These are phyloP conservation scores for Xiphophorus couchianus DNA, from an alignment of 2,113 vertebrate species.

Conservation along the genomic window DNA sequence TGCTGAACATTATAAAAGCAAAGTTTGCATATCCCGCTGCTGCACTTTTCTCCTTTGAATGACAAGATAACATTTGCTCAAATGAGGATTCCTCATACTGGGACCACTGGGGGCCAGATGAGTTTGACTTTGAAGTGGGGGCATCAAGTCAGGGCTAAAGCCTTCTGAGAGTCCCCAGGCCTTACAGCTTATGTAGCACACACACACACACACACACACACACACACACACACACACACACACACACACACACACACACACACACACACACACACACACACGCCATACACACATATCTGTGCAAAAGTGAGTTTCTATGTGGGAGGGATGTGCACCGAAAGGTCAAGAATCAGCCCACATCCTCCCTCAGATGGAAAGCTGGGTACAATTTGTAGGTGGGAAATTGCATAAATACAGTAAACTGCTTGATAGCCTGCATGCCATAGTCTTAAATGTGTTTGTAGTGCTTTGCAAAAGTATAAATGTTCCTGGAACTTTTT, in stretches of 20 bases:
- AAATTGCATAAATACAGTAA: slow-evolving; percentile 52
- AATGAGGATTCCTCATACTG: slow-evolving; percentile 16
- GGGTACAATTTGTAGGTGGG: slow-evolving; percentile 58
- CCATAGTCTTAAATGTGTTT: slow-evolving; percentile 9
- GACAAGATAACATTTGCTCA: slow-evolving; percentile 10
- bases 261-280: not conserved
- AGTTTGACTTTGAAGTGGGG: slow-evolving; percentile 53
- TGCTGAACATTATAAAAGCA: not conserved
- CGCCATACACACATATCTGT: slow-evolving; percentile 5
- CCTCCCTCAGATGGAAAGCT: slow-evolving; percentile 57
- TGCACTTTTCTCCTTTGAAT: slow-evolving; percentile 3
- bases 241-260: not conserved
- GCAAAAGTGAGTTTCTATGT: slow-evolving; percentile 45
- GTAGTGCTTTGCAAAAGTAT: not conserved
- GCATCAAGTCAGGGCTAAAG: slow-evolving; percentile 42
- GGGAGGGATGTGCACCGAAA: slow-evolving; percentile 60
- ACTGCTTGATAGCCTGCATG: slow-evolving; percentile 21
- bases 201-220: not conserved
- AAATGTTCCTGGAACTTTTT: not conserved
- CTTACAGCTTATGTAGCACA: slow-evolving; percentile 37
- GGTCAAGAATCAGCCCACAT: slow-evolving; percentile 72
- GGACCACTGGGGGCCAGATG: slow-evolving; percentile 23
- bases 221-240: slow-evolving; percentile 2
- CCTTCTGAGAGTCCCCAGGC: slow-evolving; percentile 45
- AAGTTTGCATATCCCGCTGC: not conserved